These are phyloP conservation scores for Lacerta agilis DNA, from an alignment of 2,797 vertebrate species.

Conservation along the genomic window DNA sequence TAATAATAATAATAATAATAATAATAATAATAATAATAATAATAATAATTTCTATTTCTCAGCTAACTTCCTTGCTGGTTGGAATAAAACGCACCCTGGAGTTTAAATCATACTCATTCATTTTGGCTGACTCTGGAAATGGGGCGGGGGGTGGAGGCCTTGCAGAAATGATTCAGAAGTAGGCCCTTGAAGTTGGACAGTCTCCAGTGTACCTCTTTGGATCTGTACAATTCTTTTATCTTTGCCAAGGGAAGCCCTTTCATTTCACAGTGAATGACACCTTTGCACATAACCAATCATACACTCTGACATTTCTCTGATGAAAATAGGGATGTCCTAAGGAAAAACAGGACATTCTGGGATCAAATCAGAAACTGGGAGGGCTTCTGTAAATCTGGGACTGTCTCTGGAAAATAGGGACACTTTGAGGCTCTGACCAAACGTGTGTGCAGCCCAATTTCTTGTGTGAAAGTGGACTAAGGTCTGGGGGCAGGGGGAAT, in stretches of 20 bases:
- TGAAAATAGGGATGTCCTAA: too few relatives aligned
- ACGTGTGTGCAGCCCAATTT: background rate
- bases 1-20: too few relatives aligned
- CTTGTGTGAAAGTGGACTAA: background rate
- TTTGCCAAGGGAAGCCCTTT: background rate
- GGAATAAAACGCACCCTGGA: background rate
- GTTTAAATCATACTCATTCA: background rate
- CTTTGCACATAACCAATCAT: background rate
- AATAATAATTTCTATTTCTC: background rate
- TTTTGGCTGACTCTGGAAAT: slow-evolving; percentile 16
- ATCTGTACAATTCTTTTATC: background rate
- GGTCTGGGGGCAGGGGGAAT: too few relatives aligned
- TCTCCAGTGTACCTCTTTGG: background rate
- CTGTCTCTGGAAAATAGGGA: too few relatives aligned
- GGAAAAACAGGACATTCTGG: too few relatives aligned
- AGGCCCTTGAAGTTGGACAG: background rate
- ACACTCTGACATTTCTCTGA: background rate
- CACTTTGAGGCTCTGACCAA: too few relatives aligned
- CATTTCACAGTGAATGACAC: background rate
- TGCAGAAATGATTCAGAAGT: background rate
- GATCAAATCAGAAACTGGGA: too few relatives aligned
- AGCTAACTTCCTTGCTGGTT: background rate
- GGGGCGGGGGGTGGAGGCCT: background rate
- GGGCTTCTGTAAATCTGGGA: too few relatives aligned
- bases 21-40: background rate